Base-by-base conservation (phyloP, 2,113 vertebrate genomes). In the Tor tambroides region DNA sequence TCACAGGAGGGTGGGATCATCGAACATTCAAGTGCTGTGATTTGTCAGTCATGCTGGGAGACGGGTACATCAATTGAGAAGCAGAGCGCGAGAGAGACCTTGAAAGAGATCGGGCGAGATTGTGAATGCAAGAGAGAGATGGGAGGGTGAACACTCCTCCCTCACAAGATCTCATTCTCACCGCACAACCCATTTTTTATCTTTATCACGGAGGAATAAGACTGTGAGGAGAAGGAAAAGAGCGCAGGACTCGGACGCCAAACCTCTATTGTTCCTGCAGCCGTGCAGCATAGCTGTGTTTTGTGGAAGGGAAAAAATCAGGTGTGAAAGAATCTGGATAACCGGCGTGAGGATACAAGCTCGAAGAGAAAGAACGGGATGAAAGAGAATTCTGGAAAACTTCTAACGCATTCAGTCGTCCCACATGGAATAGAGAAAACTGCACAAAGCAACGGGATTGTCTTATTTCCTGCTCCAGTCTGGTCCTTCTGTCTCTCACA, bases 361-460 rank as follows among this genome's bases (percentile, higher is more conserved):
- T n/a, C 3, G 14, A 4, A 67, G 63, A 61, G 32, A 51, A 46
- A 56, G 75, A 80, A 59, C 43, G 86, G 38, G 35, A 46, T 76
- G 11, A 83, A 49, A 77, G 54, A 59, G 75, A 61, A 79, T 38
- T 72, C 49, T 30, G 61, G 69, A 72, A 6, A 51, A 69, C 43
- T 83, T 23, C 19, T n/a, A 8, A 26, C 43, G 23, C 51, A 17
- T 51, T 41, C 19, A 28, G n/a, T 32, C 23, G 0, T 63, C n/a
- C 61, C 21, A 41, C 17, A 8, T 32, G 5, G 21, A 28, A 46
- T 23, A 6, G 28, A 69, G 46, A 65, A 30, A 69, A 72, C 26
- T 56, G 56, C 69, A 83, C 14, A 63, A 84, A 88, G 85, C 92
- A 92, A 91, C 90, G 89, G 91, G 88, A 92, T 80, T 46, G n/a